Percentiles rank a stretch among this genome's conserved stretches.
Evolutionary conservation across 2,888 invertebrate species (phyloP).

Genomic region (Tiliacea aurago): DNA sequence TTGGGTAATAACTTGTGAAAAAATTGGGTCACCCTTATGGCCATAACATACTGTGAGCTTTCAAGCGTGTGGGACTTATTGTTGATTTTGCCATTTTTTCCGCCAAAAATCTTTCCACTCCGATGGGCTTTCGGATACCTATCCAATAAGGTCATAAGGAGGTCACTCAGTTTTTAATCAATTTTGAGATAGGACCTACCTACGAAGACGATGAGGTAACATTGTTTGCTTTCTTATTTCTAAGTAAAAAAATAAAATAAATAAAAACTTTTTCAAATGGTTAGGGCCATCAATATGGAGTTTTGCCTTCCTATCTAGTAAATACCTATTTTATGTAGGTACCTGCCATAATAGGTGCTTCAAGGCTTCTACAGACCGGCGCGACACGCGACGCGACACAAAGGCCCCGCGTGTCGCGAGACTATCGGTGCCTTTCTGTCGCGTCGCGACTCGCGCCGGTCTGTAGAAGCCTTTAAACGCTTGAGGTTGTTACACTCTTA

Average conservation of each 20-base stretch:
- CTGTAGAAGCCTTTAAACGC: no score
- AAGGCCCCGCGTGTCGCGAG: no score
- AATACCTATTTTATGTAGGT: not conserved
- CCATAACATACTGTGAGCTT: conserved; percentile 66
- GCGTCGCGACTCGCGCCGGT: no score
- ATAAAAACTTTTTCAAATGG: not conserved
- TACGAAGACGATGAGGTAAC: not conserved
- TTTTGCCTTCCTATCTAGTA: not conserved
- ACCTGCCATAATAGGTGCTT: not conserved
- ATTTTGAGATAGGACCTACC: conserved; percentile 9
- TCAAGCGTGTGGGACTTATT: conserved; percentile 64
- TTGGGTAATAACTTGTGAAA: conserved; percentile 75
- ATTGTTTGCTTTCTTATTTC: not conserved
- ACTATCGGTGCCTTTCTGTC: no score
- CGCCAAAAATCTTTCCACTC: conserved; percentile 47
- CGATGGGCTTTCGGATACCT: conserved; percentile 33
- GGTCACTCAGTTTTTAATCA: conserved; percentile 42
- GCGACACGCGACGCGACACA: no score
- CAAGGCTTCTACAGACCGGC: no score
- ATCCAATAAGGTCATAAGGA: conserved; percentile 40
- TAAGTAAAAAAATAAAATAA: not conserved
- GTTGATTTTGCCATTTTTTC: conserved; percentile 64
- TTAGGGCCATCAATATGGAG: not conserved
- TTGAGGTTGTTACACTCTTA: not conserved
- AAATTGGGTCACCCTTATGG: conserved; percentile 80